Evolutionary conservation across 2,888 invertebrate species (phyloP), one percentile per base, ranked within the genome.

Genomic region (Homarus gammarus): DNA sequence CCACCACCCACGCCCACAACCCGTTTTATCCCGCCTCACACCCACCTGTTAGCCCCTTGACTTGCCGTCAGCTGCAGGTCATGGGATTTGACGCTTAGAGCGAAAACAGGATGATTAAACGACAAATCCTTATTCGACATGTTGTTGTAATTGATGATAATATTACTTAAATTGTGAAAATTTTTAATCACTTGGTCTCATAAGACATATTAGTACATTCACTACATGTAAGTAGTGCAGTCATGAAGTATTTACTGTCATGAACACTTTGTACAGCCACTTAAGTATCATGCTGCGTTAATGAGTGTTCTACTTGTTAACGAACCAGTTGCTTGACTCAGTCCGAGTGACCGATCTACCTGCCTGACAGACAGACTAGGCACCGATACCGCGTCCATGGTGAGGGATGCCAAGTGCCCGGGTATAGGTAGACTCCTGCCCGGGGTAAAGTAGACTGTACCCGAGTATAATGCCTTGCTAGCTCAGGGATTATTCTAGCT

Each of bases 361-460:
- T 73, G 87, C 31, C 31, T 82, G 75, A 87, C 87, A 82, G 81
- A 81, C 82, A 72, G 81, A 87, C 87, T 82, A 73, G 87, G 87
- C 72, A 44, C 77, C 88, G 84, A 77, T 84, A 72, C 88, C 83
- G 77, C 73, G 88, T 89, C 72, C 84, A 82, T 89, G 88, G 88
- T 89, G 88, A 89, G 88, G 88, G 88, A 83, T 89, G 88, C 83
- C 88, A 89, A 89, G 88, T 89, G 83, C 84, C 88, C 88, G 88
- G 88, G 88, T 84, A 89, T 64, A 78, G 88, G 88, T 83, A 89
- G 88, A 89, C 88, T 89, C 88, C 81, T 89, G 88, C 88, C 88
- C 88, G 88, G 88, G 88, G 61, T 84, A 78, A 78, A 89, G 88
- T 89, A 78, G 77, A 84, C 88, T 89, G 77, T 89, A 89, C 84